Percentiles rank a stretch among this genome's conserved stretches.
phyloP scores from a whole-genome alignment of 2,113 vertebrate species.

The Heterocephalus glaber region DNA sequence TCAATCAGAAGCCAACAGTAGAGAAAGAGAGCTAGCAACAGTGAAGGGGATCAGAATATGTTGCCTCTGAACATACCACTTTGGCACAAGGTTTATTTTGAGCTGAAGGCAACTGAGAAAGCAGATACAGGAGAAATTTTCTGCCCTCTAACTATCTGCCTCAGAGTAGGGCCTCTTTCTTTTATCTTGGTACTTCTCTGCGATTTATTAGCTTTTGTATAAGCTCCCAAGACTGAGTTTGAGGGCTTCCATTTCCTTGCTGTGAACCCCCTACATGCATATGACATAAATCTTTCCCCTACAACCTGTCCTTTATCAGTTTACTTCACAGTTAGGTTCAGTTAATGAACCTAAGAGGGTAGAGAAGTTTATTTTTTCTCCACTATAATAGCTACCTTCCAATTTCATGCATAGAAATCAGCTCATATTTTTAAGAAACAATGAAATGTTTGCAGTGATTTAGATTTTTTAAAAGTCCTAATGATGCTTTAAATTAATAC shows the following conservation, averaged over 20 bases:
- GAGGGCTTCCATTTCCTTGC: neutral
- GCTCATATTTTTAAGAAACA: constrained; percentile 17
- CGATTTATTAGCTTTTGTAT: neutral
- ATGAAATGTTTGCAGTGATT: neutral
- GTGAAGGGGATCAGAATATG: neutral
- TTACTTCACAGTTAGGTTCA: neutral
- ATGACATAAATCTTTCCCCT: neutral
- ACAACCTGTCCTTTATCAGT: neutral
- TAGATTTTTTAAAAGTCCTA: neutral
- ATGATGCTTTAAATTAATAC: neutral
- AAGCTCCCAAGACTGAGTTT: neutral
- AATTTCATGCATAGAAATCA: neutral
- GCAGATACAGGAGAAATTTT: neutral
- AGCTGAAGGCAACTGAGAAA: neutral
- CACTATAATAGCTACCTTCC: neutral
- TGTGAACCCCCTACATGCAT: neutral
- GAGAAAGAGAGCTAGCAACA: neutral
- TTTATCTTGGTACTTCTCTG: neutral
- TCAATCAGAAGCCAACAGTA: neutral
- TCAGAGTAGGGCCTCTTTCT: neutral
- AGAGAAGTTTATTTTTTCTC: neutral
- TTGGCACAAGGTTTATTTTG: neutral
- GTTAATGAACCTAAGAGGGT: neutral
- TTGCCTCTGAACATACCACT: neutral
- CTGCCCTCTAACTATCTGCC: neutral